Percentiles rank a stretch among this genome's conserved stretches.
These are phyloP conservation scores for Trichechus manatus DNA, from an alignment of 2,113 vertebrate species.

Conservation along the genomic window DNA sequence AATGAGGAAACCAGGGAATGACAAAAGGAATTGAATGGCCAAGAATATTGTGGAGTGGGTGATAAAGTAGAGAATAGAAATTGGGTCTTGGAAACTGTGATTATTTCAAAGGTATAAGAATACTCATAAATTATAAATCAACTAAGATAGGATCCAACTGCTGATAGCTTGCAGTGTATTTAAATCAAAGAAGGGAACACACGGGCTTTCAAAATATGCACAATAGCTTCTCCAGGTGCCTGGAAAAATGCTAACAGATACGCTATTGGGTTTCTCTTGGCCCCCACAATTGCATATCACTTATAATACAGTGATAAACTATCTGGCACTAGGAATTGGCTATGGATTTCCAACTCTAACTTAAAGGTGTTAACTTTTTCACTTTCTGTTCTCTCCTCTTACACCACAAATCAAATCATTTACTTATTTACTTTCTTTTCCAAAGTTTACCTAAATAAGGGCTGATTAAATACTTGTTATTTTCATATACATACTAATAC, in stretches of 20 bases:
- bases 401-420: neutral
- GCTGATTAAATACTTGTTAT: neutral
- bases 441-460: neutral
- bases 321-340: neutral
- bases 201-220: neutral
- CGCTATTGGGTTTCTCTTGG: neutral
- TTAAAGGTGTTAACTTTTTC: neutral
- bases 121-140: constrained; percentile 50
- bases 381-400: neutral
- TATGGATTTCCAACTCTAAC: neutral
- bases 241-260: neutral
- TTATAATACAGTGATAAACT: neutral
- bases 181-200: neutral
- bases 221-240: neutral
- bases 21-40: neutral
- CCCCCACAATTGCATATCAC: neutral
- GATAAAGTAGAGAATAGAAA: neutral
- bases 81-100: neutral
- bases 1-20: constrained; percentile 33
- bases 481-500: neutral
- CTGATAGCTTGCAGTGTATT: neutral
- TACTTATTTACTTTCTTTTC: constrained; percentile 14
- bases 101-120: constrained; percentile 51
- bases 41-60: neutral
- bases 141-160: constrained; percentile 1